Evolutionary conservation across 1,140 invertebrate species (phyloP).

Genomic region (Stegodyphus mimosarum): DNA sequence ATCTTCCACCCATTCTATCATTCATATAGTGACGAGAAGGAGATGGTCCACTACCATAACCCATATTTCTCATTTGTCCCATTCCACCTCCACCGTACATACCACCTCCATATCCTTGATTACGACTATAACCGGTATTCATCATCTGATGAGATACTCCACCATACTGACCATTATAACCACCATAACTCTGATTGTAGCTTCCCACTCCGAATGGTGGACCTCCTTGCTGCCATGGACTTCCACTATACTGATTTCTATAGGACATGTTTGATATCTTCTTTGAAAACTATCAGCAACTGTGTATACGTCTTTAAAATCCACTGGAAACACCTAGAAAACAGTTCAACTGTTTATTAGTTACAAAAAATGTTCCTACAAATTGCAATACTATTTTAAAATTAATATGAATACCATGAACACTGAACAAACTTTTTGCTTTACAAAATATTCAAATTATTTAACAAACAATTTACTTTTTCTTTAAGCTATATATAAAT

Average conservation of each 20-base stretch:
- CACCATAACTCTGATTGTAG: conserved; percentile 47
- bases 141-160: conserved; percentile 51
- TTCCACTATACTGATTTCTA: conserved; percentile 57
- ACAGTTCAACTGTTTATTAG: no score
- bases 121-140: conserved; percentile 46
- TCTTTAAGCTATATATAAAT: no score
- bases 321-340: no score
- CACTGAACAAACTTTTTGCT: no score
- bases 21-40: conserved; percentile 52
- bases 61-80: conserved; percentile 53
- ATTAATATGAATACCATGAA: no score
- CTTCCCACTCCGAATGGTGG: conserved; percentile 54
- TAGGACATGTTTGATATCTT: conserved; percentile 35
- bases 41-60: conserved; percentile 42
- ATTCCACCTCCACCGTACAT: conserved; percentile 50
- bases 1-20: conserved; percentile 53
- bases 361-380: no score
- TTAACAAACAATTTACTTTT: no score
- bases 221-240: conserved; percentile 57
- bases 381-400: no score
- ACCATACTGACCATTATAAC: conserved; percentile 37
- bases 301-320: no score
- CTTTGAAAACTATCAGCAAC: no score
- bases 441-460: no score
- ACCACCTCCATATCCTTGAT: conserved; percentile 41